phyloP scores from a whole-genome alignment of 2,113 vertebrate species.

The Anoplopoma fimbria region DNA sequence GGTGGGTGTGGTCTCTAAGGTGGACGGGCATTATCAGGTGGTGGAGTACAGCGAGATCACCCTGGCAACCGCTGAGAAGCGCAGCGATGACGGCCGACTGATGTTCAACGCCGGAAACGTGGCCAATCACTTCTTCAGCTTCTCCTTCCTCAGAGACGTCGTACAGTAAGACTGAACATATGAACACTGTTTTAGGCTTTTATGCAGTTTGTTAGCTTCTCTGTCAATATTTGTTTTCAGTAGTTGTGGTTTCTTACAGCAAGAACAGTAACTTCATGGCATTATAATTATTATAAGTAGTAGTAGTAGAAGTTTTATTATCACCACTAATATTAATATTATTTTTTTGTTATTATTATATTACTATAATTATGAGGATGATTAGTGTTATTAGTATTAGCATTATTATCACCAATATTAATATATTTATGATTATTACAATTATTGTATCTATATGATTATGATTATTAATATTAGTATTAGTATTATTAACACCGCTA shows the following conservation, averaged over 20 bases:
- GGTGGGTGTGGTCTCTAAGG: conserved; percentile 94
- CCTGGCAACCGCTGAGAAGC: conserved; percentile 90
- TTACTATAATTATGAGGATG: background rate
- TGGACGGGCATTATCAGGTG: conserved; percentile 93
- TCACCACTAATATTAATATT: too few relatives aligned
- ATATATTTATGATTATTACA: too few relatives aligned
- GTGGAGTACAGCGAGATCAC: conserved; percentile 99
- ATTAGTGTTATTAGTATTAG: background rate
- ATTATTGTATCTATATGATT: background rate
- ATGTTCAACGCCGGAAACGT: conserved; percentile 94
- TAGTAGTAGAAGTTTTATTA: too few relatives aligned
- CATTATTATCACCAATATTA: too few relatives aligned
- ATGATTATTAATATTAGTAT: too few relatives aligned
- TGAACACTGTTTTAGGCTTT: background rate
- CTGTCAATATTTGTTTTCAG: background rate
- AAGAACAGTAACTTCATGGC: background rate
- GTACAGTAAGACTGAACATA: conserved; percentile 86
- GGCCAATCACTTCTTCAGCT: conserved; percentile 95
- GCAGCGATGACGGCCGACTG: conserved; percentile 89
- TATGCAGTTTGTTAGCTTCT: background rate
- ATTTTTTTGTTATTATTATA: background rate
- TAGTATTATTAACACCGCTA: background rate
- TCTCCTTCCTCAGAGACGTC: conserved; percentile 90
- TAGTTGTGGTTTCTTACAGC: background rate
- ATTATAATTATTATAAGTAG: too few relatives aligned